phyloP scores from a whole-genome alignment of 2,113 vertebrate species.

The Pelmatolapia mariae region DNA sequence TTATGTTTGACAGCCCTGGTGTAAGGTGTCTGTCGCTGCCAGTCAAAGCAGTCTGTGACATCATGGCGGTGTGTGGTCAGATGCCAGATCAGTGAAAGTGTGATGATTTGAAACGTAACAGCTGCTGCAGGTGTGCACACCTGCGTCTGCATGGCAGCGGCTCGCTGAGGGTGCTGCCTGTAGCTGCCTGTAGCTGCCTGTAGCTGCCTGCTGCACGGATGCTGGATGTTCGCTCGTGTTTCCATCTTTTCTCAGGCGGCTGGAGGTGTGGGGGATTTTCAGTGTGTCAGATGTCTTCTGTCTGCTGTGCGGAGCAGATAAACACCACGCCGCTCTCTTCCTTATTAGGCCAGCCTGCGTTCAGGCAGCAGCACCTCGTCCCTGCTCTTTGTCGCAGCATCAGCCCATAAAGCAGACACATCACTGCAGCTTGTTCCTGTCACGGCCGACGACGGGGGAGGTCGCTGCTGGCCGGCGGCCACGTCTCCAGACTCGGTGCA shows the following conservation, averaged over 20 bases:
- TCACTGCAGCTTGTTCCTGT: neutral
- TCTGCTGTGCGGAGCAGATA: neutral
- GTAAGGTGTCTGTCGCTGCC: neutral
- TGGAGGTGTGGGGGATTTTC: neutral
- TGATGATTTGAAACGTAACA: neutral
- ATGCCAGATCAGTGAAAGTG: neutral
- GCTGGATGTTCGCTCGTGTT: neutral
- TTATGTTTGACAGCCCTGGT: neutral
- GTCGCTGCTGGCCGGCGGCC: neutral
- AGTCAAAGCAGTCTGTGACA: neutral
- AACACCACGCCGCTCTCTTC: slow-evolving; percentile 30
- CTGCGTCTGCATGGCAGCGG: neutral
- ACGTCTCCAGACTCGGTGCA: neutral
- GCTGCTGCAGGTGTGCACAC: neutral
- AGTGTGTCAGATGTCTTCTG: neutral
- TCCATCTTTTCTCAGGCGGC: neutral
- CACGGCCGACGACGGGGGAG: neutral
- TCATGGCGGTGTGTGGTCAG: neutral
- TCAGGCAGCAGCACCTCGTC: neutral
- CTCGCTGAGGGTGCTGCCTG: neutral
- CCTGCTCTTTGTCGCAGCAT: slow-evolving; percentile 3
- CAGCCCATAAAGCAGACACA: slow-evolving; percentile 9
- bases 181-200: neutral
- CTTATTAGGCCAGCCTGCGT: slow-evolving; percentile 27
- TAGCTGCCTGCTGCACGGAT: neutral